Conservation (phyloP, 1,140 invertebrate genomes). For the Prorops nasuta region DNA sequence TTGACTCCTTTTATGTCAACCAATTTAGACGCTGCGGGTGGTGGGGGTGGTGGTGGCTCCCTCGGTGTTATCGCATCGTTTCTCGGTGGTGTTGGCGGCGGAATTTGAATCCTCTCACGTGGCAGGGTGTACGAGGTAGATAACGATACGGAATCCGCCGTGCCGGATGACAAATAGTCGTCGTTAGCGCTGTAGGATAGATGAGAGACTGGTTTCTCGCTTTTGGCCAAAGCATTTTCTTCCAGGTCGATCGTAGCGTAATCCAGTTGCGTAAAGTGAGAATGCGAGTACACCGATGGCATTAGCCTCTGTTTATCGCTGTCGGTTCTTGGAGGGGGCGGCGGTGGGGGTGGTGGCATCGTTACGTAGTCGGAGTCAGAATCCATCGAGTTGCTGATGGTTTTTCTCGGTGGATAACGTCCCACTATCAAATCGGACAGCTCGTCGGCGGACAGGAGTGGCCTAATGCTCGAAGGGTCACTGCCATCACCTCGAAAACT, state of each 20-base stretch:
- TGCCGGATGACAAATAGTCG: conserved; percentile 40
- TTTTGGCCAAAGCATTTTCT: conserved; percentile 24
- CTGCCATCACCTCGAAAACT: conserved; percentile 84
- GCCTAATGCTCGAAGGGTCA: conserved; percentile 76
- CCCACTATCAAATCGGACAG: conserved; percentile 79
- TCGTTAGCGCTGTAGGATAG: conserved; percentile 42
- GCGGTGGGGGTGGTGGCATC: conserved; percentile 69
- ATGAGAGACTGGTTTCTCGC: conserved; percentile 37
- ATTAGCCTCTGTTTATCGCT: conserved; percentile 54
- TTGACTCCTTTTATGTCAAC: conserved; percentile 48
- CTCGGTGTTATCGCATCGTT: conserved; percentile 50
- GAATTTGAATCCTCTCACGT: conserved; percentile 46
- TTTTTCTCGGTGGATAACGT: conserved; percentile 75
- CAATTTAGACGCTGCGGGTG: too few species aligned
- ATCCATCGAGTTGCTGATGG: conserved; percentile 78
- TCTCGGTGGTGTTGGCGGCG: conserved; percentile 50
- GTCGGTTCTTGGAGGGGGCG: conserved; percentile 60
- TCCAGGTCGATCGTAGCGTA: conserved; percentile 36
- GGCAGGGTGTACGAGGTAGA: conserved; percentile 41
- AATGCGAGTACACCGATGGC: conserved; percentile 42
- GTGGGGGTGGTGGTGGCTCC: conserved; percentile 55
- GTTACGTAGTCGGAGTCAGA: conserved; percentile 88
- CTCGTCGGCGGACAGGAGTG: conserved; percentile 76
- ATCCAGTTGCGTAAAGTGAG: conserved; percentile 26
- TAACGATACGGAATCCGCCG: conserved; percentile 39